Evolutionary conservation across 2,797 vertebrate genomes (phyloP).

Genomic region (Rhabdophis nuchalis): DNA sequence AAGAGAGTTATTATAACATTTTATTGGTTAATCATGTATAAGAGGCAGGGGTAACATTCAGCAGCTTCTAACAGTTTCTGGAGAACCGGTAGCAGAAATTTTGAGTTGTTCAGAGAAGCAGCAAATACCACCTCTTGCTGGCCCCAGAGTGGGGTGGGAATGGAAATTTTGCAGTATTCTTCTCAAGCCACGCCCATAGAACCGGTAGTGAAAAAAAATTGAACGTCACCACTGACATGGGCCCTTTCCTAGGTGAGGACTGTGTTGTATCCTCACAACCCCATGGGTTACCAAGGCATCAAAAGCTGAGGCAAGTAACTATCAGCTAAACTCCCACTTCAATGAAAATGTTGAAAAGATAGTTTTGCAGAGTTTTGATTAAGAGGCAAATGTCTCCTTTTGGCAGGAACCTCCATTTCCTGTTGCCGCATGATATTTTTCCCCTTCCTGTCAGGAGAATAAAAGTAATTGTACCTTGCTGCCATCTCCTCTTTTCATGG

Average conservation of each 20-base stretch:
- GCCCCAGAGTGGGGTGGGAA: too few species aligned
- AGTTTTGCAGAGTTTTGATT: background rate
- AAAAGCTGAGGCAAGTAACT: background rate
- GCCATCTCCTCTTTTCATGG: background rate
- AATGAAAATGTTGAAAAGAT: background rate
- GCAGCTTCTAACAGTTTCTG: too few species aligned
- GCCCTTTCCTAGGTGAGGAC: background rate
- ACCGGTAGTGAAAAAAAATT: too few species aligned
- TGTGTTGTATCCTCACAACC: background rate
- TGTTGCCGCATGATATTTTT: background rate
- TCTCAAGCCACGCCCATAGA: too few species aligned
- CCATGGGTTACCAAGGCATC: background rate
- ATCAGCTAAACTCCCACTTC: background rate
- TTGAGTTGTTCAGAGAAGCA: too few species aligned
- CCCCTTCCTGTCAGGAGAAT: background rate
- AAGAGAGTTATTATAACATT: background rate
- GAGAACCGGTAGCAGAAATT: too few species aligned
- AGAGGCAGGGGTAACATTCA: too few species aligned
- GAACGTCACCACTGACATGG: too few species aligned
- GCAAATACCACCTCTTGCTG: too few species aligned
- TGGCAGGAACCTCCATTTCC: background rate
- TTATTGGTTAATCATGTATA: background rate
- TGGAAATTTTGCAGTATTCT: too few species aligned
- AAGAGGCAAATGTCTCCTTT: background rate
- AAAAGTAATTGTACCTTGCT: background rate